Conservation (phyloP, 2,888 invertebrate species). For the Drosophila mayaguana region DNA sequence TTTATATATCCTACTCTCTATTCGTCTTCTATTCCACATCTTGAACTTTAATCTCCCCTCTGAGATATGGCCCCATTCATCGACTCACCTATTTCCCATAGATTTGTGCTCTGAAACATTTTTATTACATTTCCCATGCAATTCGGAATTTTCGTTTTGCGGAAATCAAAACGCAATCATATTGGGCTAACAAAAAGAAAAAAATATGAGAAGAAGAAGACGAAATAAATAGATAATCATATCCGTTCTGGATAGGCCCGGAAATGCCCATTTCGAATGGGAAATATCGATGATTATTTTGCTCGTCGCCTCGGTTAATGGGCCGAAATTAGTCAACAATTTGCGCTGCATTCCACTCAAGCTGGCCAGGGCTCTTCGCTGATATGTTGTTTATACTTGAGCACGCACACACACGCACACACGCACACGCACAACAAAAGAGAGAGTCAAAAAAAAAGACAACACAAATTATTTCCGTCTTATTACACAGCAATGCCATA, state of each 20-base stretch:
- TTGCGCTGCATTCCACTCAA: constrained; percentile 52
- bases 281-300: constrained; percentile 38
- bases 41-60: neutral
- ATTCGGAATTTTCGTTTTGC: neutral
- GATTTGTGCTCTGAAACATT: neutral
- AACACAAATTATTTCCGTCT: constrained; percentile 82
- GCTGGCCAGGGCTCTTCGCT: constrained; percentile 37
- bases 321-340: constrained; percentile 59
- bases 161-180: constrained; percentile 30
- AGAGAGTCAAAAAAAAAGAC: constrained; percentile 28
- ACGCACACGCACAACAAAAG: constrained; percentile 11
- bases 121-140: neutral
- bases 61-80: neutral
- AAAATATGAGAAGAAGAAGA: neutral
- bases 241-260: constrained; percentile 26
- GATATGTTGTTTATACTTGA: constrained; percentile 64
- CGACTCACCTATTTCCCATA: neutral
- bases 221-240: constrained; percentile 23
- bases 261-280: constrained; percentile 38
- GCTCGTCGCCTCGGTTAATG: constrained; percentile 45
- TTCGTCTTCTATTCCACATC: no score
- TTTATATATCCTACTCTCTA: no score
- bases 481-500: constrained; percentile 81
- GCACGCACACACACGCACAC: neutral
- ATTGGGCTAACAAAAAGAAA: constrained; percentile 3